These are phyloP conservation scores for Tiphia femorata DNA, from an alignment of 2,888 invertebrate genomes.

Conservation along the genomic window DNA sequence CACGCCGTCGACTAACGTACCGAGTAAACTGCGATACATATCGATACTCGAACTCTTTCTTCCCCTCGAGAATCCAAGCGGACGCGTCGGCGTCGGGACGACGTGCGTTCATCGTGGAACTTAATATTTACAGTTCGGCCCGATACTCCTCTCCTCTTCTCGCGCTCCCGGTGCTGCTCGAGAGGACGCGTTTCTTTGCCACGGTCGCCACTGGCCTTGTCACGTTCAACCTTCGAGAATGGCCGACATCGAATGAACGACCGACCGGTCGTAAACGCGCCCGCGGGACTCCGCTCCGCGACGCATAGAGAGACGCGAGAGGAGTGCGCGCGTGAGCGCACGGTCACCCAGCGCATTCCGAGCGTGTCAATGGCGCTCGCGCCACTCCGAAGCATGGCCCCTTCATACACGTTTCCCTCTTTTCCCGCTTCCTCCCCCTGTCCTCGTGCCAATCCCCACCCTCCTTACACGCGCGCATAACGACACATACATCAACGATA, in stretches of 20 bases:
- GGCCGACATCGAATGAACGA: slow-evolving; percentile 8
- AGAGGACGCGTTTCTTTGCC: background rate
- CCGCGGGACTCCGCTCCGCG: background rate
- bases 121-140: too few species aligned
- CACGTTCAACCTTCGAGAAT: slow-evolving; percentile 10
- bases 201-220: slow-evolving; percentile 6
- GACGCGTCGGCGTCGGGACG: too few species aligned
- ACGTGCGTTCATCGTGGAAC: too few species aligned
- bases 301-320: background rate
- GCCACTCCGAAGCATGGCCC: too few species aligned
- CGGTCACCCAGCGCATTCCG: slow-evolving; percentile 14
- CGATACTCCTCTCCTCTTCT: too few species aligned
- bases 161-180: too few species aligned
- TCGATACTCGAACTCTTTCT: too few species aligned
- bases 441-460: slow-evolving; percentile 4
- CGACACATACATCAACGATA: slow-evolving; percentile 38
- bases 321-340: background rate
- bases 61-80: too few species aligned
- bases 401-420: too few species aligned
- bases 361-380: slow-evolving; percentile 13
- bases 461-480: slow-evolving; percentile 5
- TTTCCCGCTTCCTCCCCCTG: too few species aligned
- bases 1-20: too few species aligned
- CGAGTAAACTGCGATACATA: too few species aligned
- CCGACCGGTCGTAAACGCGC: slow-evolving; percentile 18